Evolutionary conservation across 1,140 invertebrate genomes (phyloP), one percentile per base, ranked within the genome.

Genomic region (Diabrotica undecimpunctata): DNA sequence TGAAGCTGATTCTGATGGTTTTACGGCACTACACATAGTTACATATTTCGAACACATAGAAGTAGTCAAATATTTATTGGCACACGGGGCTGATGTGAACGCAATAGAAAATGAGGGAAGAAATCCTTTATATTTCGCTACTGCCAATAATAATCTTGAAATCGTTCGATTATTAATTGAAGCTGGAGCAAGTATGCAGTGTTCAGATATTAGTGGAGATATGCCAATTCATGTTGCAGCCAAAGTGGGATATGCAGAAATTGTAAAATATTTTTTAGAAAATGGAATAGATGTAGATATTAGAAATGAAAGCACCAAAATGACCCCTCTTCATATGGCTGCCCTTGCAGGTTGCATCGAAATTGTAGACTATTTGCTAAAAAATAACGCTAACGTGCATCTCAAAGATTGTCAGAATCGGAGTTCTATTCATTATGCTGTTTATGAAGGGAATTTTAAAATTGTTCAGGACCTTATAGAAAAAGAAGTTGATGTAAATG

Each of bases 11-110:
- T 54, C n/a, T 61, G 13, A 54, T 61, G 70, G 56, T 50, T 69
- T 35, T 65, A 70, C 89, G 0, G 86, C 90, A 0, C 80, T 93
- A 0, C 90, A 92, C 63, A 35, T 61, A 53, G 72, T 67, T 53
- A 62, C 58, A 37, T 7, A 55, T 35, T 60, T 52, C 35, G 55
- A 46, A 5, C 38, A 62, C 39, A 3, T 46, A 14, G 41, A 63
- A 51, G 38, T 68, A 57, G 39, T 67, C 14, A 37, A 60, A 54
- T 8, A 60, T 14, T 41, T 74, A 35, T 25, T 74, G 7, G 50
- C 66, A 10, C 14, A 66, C 59, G 64, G 64, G 35, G 66, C 65
- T 6, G 55, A 66, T 10, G 51, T 72, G 36, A 62, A 72, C 53
- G 56, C 56, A 25, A 25, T 4, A 2, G 25, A 25, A 61, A 5